phyloP scores from a whole-genome alignment of 2,888 invertebrate species.

The Tridacna crocea region DNA sequence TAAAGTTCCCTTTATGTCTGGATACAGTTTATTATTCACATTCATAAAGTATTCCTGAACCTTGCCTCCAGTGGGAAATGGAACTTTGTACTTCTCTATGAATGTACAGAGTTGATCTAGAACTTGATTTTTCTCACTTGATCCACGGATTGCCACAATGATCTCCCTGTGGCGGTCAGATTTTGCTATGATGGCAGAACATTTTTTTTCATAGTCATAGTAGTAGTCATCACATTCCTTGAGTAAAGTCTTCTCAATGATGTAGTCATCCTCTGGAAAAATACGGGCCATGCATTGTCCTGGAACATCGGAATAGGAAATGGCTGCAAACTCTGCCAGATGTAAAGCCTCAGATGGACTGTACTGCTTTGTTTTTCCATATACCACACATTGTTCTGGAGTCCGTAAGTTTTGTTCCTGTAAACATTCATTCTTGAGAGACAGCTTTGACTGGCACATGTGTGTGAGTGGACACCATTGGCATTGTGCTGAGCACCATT shows the following conservation, averaged over 20 bases:
- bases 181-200: conserved; percentile 34
- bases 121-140: conserved; percentile 45
- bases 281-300: conserved; percentile 32
- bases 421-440: conserved; percentile 36
- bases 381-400: conserved; percentile 8
- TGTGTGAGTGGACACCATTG: conserved; percentile 49
- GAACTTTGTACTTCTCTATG: conserved; percentile 22
- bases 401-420: conserved; percentile 9
- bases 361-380: conserved; percentile 25
- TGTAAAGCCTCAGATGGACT: conserved; percentile 42
- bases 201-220: conserved; percentile 51
- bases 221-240: conserved; percentile 46
- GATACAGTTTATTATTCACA: conserved; percentile 40
- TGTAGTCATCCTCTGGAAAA: conserved; percentile 43
- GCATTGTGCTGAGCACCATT: conserved; percentile 39
- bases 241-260: conserved; percentile 5
- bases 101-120: conserved; percentile 40
- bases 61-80: conserved; percentile 43
- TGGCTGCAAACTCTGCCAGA: conserved; percentile 44
- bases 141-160: conserved; percentile 51
- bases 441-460: conserved; percentile 41
- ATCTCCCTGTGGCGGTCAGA: conserved; percentile 49
- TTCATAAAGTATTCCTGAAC: conserved; percentile 53
- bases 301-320: conserved; percentile 50
- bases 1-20: conserved; percentile 17